Evolutionary conservation across 2,888 invertebrate genomes (phyloP), one percentile per base, ranked within the genome.

Genomic region (Busseola fusca): DNA sequence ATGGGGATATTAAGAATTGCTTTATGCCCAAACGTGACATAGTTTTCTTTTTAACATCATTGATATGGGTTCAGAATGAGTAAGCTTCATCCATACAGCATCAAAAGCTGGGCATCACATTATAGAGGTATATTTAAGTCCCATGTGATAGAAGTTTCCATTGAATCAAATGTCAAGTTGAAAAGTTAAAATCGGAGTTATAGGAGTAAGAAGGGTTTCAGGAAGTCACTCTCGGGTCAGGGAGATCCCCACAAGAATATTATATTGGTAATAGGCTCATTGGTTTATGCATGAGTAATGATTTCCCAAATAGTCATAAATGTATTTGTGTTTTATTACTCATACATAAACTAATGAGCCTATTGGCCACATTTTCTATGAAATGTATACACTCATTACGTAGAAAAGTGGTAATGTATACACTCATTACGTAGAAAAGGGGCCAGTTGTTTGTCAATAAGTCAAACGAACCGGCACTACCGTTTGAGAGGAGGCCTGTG

Each of bases 11-110:
- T 25, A 57, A 48, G 62, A 40, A 40, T 40, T 9, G 21, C 1
- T 40, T 37, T 25, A 42, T 30, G 9, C 14, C 16, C 0, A 59
- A 30, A 16, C n/a, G n/a, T 37, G 10, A 21, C 16, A 14, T 25
- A 40, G n/a, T 27, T 40, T 54, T 4, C 6, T 18, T 59, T 4
- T 40, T 16, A 7, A 45, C 1, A 42, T 34, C 0, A 27, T 48
- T 76, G 25, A 16, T 45, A 16, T 10, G 45, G 14, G 45, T 27
- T 75, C n/a, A 16, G 1, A 54, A 71, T 1, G 16, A 27, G 56
- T 57, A 1, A 16, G 6, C 3, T 63, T n/a, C n/a, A 50, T 14
- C 27, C 18, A 42, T 3, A 37, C 10, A 57, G 21, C 14, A 45
- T 30, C 0, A 30, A 6, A 34, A 5, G n/a, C n/a, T n/a, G n/a